A percentile compares a stretch with the other conserved stretches of the same genome.
Evolutionary conservation across 2,113 vertebrate species (phyloP).

Genomic region (Pagrus major): DNA sequence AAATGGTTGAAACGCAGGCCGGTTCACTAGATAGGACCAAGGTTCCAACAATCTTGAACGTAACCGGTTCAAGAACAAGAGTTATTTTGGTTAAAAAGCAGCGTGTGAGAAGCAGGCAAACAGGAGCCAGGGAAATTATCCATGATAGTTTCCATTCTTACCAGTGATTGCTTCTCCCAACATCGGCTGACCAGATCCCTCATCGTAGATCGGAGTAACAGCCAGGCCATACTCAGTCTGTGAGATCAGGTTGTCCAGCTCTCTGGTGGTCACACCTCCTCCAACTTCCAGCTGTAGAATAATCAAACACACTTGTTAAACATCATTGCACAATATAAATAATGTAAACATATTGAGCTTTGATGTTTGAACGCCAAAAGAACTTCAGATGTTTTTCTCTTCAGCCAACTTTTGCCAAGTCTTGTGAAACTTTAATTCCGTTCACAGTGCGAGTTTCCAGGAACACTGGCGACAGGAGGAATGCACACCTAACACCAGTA

Average conservation of each 20-base stretch:
- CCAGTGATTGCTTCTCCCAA: constrained; percentile 88
- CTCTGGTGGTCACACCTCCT: constrained; percentile 84
- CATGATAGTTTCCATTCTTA: constrained; percentile 69
- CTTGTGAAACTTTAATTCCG: constrained; percentile 21
- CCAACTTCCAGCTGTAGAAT: constrained; percentile 89
- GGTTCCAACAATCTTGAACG: too few species aligned
- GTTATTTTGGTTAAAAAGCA: too few species aligned
- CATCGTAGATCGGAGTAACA: constrained; percentile 91
- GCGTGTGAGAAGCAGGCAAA: background rate
- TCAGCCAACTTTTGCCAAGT: constrained; percentile 24
- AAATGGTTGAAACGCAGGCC: too few species aligned
- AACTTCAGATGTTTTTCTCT: constrained; percentile 28
- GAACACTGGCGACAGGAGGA: constrained; percentile 9
- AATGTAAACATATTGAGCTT: background rate
- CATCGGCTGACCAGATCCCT: constrained; percentile 85
- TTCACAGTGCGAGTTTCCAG: constrained; percentile 31
- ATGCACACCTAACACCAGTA: constrained; percentile 5
- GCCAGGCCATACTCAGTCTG: constrained; percentile 90
- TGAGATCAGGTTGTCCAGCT: constrained; percentile 89
- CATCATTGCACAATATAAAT: background rate
- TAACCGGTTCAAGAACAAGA: too few species aligned
- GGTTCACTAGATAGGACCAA: too few species aligned
- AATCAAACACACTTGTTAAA: constrained; percentile 37
- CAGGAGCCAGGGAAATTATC: background rate
- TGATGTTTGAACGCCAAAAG: background rate